Percentiles rank a stretch among this genome's conserved stretches.
These are phyloP conservation scores for Bujurquina vittata DNA, from an alignment of 2,113 vertebrate genomes.

Conservation along the genomic window DNA sequence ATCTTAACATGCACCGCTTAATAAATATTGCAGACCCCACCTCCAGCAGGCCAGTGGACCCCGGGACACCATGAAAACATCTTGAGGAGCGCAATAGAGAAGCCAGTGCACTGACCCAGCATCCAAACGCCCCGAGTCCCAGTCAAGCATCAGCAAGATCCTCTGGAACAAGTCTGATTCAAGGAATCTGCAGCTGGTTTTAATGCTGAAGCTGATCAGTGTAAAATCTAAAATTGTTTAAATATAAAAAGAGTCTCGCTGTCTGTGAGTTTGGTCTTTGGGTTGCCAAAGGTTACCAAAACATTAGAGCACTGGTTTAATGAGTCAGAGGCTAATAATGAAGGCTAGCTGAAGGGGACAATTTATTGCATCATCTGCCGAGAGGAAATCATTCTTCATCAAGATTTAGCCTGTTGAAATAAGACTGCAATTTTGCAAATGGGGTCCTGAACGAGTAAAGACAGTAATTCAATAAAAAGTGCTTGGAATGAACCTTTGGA, in stretches of 20 bases:
- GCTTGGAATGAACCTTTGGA: background rate
- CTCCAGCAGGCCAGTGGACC: background rate
- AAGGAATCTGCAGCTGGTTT: background rate
- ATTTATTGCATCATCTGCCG: slow-evolving; percentile 43
- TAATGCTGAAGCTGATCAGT: background rate
- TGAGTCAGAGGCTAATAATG: slow-evolving; percentile 10
- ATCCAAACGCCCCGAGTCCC: background rate
- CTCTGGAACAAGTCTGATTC: background rate
- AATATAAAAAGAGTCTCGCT: background rate
- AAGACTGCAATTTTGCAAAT: slow-evolving; percentile 15
- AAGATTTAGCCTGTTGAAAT: slow-evolving; percentile 4
- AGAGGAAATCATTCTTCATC: slow-evolving; percentile 32
- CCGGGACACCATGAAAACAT: background rate
- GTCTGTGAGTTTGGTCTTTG: background rate
- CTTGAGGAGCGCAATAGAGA: background rate
- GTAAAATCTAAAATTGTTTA: background rate
- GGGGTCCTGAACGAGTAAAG: background rate
- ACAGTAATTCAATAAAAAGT: background rate
- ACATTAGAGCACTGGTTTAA: background rate
- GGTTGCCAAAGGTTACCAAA: background rate
- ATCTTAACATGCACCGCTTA: background rate
- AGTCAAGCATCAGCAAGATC: background rate
- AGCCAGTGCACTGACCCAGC: background rate
- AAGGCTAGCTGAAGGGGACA: background rate
- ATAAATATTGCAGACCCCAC: background rate